A percentile compares a stretch with the other conserved stretches of the same genome.
phyloP scores from a whole-genome alignment of 2,113 vertebrate genomes.

The Pterocles burchelli region DNA sequence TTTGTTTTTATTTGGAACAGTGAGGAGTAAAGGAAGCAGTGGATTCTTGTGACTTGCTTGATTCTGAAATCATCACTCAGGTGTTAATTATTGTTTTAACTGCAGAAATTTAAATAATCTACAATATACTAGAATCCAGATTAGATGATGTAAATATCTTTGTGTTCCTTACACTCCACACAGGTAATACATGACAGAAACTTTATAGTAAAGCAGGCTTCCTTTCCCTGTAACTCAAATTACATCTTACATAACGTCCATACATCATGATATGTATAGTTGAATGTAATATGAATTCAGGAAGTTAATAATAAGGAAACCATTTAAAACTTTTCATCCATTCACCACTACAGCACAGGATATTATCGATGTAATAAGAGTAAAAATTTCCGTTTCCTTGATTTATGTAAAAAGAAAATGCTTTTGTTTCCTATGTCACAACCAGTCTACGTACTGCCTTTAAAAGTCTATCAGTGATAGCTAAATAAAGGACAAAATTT shows the following conservation, averaged over 20 bases:
- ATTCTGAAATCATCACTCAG: neutral
- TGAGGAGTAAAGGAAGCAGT: neutral
- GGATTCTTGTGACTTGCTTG: neutral
- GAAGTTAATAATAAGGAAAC: neutral
- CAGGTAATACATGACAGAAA: neutral
- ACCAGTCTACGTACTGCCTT: neutral
- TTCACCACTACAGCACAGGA: neutral
- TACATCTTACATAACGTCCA: neutral
- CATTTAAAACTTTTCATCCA: neutral
- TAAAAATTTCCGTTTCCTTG: neutral
- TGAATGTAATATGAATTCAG: neutral
- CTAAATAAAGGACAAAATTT: neutral
- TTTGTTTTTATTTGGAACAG: neutral
- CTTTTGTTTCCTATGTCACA: neutral
- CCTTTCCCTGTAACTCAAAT: neutral
- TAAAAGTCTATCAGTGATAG: neutral
- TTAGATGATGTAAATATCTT: neutral
- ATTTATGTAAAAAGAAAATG: neutral
- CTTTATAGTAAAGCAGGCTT: neutral
- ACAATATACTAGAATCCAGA: neutral
- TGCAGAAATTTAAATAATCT: neutral
- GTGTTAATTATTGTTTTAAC: neutral
- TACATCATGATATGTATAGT: neutral
- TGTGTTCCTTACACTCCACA: neutral
- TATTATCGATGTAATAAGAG: neutral